Conservation (phyloP, 2,113 vertebrate species). For the Solea senegalensis region DNA sequence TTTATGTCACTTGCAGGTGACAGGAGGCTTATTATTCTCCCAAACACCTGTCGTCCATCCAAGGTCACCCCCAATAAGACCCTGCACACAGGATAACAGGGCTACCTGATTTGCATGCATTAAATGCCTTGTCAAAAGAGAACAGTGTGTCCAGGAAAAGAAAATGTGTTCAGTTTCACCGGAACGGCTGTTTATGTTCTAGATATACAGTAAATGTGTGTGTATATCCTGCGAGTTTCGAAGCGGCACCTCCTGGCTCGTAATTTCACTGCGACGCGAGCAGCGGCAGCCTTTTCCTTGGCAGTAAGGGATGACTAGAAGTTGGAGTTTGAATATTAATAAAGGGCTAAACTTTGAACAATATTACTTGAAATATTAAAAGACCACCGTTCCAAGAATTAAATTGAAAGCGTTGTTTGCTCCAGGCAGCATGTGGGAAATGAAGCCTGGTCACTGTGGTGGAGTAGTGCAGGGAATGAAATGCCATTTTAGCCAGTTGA, state of each 20-base stretch:
- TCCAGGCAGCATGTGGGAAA: constrained; percentile 50
- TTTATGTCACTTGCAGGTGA: constrained; percentile 74
- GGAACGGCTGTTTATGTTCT: constrained; percentile 28
- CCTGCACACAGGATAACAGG: constrained; percentile 27
- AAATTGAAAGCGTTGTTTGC: constrained; percentile 43
- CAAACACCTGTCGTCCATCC: constrained; percentile 74
- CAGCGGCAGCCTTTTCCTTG: constrained; percentile 15
- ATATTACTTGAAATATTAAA: constrained; percentile 51
- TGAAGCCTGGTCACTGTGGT: constrained; percentile 52
- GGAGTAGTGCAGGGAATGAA: constrained; percentile 49
- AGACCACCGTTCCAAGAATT: constrained; percentile 27
- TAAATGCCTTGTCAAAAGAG: constrained; percentile 64
- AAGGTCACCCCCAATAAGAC: constrained; percentile 70
- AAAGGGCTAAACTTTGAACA: constrained; percentile 49
- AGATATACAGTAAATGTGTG: background rate
- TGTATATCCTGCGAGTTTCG: constrained; percentile 1
- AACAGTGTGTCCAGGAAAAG: constrained; percentile 44
- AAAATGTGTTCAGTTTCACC: constrained; percentile 24
- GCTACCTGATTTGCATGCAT: constrained; percentile 72
- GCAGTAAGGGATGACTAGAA: constrained; percentile 14
- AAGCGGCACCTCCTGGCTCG: constrained; percentile 8
- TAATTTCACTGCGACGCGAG: constrained; percentile 13
- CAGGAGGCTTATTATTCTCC: constrained; percentile 66
- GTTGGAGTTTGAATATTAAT: constrained; percentile 53
- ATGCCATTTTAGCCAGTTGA: constrained; percentile 64